Evolutionary conservation across 2,888 invertebrate genomes (phyloP).

Genomic region (Mamestra brassicae): DNA sequence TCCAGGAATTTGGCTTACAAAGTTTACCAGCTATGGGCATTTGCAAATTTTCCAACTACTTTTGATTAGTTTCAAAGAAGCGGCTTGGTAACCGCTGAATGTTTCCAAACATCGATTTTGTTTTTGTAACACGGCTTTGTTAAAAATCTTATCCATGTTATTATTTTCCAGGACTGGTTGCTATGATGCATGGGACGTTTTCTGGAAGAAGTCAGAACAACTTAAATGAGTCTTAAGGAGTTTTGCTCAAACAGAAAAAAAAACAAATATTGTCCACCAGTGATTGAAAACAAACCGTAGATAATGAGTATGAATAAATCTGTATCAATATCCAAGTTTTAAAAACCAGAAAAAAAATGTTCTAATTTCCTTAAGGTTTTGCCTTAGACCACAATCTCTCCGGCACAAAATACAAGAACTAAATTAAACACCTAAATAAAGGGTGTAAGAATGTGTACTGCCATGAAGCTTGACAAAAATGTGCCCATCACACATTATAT

Average conservation of each 20-base stretch:
- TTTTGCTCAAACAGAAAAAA: no score
- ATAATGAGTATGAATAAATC: not conserved
- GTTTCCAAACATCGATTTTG: conserved; percentile 34
- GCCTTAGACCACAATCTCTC: not conserved
- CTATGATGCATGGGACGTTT: not conserved
- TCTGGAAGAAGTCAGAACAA: not conserved
- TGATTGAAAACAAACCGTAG: not conserved
- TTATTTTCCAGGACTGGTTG: not conserved
- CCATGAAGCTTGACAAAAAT: conserved; percentile 57
- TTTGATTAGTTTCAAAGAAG: conserved; percentile 48
- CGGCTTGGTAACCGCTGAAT: conserved; percentile 25
- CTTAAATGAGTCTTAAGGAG: not conserved
- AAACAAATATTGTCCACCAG: no score
- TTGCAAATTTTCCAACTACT: conserved; percentile 41
- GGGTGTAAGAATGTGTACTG: conserved; percentile 42
- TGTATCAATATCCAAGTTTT: not conserved
- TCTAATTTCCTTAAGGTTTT: not conserved
- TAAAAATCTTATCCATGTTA: not conserved
- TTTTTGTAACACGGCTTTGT: conserved; percentile 19
- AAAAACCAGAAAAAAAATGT: not conserved
- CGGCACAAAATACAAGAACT: conserved; percentile 6
- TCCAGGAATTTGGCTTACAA: conserved; percentile 29
- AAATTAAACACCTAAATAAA: conserved; percentile 50
- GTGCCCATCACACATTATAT: conserved; percentile 34
- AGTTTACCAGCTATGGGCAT: conserved; percentile 19